Evolutionary conservation across 2,113 vertebrate species (phyloP).

Genomic region (Halcyon malimbica): DNA sequence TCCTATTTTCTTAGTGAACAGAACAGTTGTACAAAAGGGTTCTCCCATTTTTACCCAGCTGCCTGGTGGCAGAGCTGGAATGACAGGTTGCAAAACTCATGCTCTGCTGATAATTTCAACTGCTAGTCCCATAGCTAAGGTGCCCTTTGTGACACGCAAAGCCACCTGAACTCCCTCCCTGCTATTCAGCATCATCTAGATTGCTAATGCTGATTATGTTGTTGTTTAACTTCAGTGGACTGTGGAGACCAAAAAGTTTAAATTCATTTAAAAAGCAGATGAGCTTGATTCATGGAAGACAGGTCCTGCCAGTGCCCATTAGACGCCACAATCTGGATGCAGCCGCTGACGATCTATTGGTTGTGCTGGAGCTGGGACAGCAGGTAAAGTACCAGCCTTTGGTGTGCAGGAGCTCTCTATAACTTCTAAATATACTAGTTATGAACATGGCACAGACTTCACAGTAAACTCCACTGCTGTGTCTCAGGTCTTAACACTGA

Average conservation of each 20-base stretch:
- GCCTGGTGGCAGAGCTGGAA: not conserved
- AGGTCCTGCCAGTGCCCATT: not conserved
- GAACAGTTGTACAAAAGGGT: fast-evolving
- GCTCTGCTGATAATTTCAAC: not conserved
- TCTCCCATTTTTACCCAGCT: not conserved
- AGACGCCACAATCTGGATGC: not conserved
- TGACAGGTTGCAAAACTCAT: not conserved
- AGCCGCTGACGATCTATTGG: not conserved
- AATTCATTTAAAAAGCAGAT: not conserved
- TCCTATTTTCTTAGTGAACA: not conserved
- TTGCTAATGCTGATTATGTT: not conserved
- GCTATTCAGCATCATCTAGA: not conserved
- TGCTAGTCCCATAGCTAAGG: not conserved
- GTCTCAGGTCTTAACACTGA: not conserved
- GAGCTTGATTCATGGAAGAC: not conserved
- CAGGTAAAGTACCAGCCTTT: not conserved
- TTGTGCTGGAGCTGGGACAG: not conserved
- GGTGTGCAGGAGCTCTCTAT: not conserved
- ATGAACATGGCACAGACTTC: not conserved
- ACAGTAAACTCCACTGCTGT: not conserved
- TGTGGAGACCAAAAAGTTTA: not conserved
- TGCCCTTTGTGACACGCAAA: not conserved
- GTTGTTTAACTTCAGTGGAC: not conserved
- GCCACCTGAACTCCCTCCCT: not conserved
- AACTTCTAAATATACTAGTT: not conserved